Evolutionary conservation across 1,140 invertebrate genomes (phyloP).

Genomic region (Sycophaga agraensis): DNA sequence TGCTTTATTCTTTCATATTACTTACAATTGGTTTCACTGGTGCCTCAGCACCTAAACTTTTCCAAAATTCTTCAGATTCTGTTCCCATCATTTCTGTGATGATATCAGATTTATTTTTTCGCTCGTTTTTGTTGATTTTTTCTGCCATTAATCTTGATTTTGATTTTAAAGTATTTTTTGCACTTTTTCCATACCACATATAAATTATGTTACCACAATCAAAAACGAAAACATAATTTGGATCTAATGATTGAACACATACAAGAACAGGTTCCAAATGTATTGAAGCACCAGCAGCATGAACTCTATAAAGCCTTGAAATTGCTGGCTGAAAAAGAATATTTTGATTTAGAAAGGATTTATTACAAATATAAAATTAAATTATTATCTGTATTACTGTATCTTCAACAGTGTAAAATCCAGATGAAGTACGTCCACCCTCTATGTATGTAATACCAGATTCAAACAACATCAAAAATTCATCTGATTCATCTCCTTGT

Average conservation of each 20-base stretch:
- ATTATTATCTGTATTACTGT: constrained; percentile 57
- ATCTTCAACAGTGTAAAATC: constrained; percentile 97
- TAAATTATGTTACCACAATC: constrained; percentile 86
- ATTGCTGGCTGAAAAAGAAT: constrained; percentile 69
- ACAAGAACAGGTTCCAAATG: constrained; percentile 89
- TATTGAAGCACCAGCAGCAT: constrained; percentile 82
- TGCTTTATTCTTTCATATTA: not conserved
- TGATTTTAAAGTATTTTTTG: constrained; percentile 93
- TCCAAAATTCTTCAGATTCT: constrained; percentile 87
- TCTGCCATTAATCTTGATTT: constrained; percentile 94
- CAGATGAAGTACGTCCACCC: constrained; percentile 93
- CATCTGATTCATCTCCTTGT: constrained; percentile 93
- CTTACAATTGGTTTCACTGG: constrained; percentile 31
- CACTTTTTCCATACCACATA: constrained; percentile 90
- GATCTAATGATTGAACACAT: constrained; percentile 75
- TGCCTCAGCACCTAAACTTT: constrained; percentile 61
- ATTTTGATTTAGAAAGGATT: constrained; percentile 2
- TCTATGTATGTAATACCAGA: constrained; percentile 94
- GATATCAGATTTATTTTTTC: constrained; percentile 93
- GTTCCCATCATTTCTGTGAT: constrained; percentile 78
- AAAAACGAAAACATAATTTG: constrained; percentile 88
- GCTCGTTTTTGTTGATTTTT: constrained; percentile 98
- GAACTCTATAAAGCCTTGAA: constrained; percentile 85
- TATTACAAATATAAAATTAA: not conserved
- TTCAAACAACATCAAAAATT: constrained; percentile 92